Evolutionary conservation across 1,140 invertebrate genomes (phyloP).

Genomic region (Hirudo medicinalis): DNA sequence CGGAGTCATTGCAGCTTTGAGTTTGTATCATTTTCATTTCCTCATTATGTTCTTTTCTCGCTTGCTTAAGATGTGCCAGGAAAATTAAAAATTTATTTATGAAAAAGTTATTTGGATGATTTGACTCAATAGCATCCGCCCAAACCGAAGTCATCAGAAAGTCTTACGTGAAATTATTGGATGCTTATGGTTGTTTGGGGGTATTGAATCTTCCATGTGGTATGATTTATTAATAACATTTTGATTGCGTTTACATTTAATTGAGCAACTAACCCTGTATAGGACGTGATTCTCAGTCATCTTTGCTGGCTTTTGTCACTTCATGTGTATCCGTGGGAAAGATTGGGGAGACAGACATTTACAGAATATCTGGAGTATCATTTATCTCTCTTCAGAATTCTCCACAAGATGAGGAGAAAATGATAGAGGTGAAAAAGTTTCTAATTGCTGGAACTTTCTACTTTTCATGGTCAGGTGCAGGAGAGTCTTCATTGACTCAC

Average conservation of each 20-base stretch:
- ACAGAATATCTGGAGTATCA: conserved; percentile 76
- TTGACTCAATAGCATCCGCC: conserved; percentile 43
- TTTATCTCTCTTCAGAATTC: conserved; percentile 70
- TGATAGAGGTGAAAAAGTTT: conserved; percentile 69
- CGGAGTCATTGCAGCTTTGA: conserved; percentile 66
- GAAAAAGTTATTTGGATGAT: conserved; percentile 16
- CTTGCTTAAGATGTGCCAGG: not conserved
- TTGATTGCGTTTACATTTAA: conserved; percentile 14
- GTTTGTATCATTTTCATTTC: conserved; percentile 44
- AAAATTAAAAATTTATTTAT: conserved; percentile 2
- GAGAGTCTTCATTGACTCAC: conserved; percentile 34
- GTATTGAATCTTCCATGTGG: conserved; percentile 70
- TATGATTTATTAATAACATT: conserved; percentile 24
- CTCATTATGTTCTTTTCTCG: not conserved
- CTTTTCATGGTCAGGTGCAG: conserved; percentile 61
- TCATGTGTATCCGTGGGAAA: conserved; percentile 88
- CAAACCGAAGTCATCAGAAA: conserved; percentile 76
- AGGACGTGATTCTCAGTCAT: conserved; percentile 58
- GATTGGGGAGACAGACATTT: conserved; percentile 79
- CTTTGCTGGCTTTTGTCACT: conserved; percentile 82
- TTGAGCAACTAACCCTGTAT: conserved; percentile 16
- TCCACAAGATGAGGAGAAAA: conserved; percentile 56
- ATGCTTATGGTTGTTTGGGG: conserved; percentile 83
- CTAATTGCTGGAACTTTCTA: conserved; percentile 93
- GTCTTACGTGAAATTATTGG: conserved; percentile 71